Evolutionary conservation across 2,113 vertebrate species (phyloP), one percentile per base, ranked within the genome.

Genomic region (Dicrurus megarhynchus): DNA sequence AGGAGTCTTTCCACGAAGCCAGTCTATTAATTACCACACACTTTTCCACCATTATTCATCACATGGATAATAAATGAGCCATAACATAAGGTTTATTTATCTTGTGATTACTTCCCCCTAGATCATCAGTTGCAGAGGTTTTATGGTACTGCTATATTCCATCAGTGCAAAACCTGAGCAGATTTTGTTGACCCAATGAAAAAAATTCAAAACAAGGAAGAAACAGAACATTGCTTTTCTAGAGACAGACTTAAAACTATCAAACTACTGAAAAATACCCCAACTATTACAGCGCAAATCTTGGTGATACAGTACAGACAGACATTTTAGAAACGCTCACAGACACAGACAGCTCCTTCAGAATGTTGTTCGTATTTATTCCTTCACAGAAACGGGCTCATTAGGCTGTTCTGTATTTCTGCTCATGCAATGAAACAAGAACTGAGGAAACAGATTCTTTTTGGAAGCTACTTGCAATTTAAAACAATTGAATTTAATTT

Each of bases 51-150:
- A 68, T 92, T 89, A 84, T 78, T 90, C 53, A 96, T 79, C 60
- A 64, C 41, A 63, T 23, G 16, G 88, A 80, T 71, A 95, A 93
- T 57, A 84, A 94, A 88, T 74, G 83, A 95, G 50, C 59, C 80
- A 47, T 59, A 88, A 70, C 33, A 59, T 55, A 93, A 87, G 59
- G 64, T 89, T 91, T 95, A 77, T 90, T 61, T 81, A 47, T 86
- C 55, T 78, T 87, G 24, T 52, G 21, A 89, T 80, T 78, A 80
- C 56, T 89, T 86, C 17, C 27, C 47, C 27, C 35, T 44, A 78
- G 47, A 84, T 50, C 14, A 14, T 59, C 56, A 81, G 44, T 26
- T 68, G 76, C 41, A 78, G 55, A 74, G 27, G 20, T 74, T 90
- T 86, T 61, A 46, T 47, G n/a, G 22, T n/a, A 47, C 26, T 21